Conservation (phyloP, 2,113 vertebrate species). For the Lophura nycthemera region DNA sequence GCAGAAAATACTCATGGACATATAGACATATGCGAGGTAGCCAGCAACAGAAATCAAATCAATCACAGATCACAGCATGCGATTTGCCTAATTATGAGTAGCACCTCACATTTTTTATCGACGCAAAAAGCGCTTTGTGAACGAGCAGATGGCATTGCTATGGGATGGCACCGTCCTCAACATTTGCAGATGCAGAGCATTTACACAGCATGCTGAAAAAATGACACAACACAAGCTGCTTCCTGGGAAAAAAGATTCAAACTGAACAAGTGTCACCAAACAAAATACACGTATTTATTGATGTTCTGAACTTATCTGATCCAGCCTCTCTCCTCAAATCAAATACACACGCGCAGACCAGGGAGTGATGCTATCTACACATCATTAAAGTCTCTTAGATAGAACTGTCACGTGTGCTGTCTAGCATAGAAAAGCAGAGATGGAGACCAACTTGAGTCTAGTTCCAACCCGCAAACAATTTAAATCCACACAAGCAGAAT, state of each 20-base stretch:
- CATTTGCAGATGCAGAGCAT: slow-evolving; percentile 72
- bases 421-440: neutral
- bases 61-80: slow-evolving; percentile 69
- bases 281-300: slow-evolving; percentile 51
- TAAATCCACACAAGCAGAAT: slow-evolving; percentile 65
- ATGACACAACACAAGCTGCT: slow-evolving; percentile 67
- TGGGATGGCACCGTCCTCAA: slow-evolving; percentile 61
- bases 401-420: slow-evolving; percentile 19
- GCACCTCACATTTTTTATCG: slow-evolving; percentile 70
- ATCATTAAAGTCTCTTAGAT: slow-evolving; percentile 20
- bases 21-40: slow-evolving; percentile 27
- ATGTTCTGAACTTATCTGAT: slow-evolving; percentile 60
- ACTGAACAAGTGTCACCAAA: slow-evolving; percentile 64
- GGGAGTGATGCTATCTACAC: slow-evolving; percentile 35
- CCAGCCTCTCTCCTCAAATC: slow-evolving; percentile 47
- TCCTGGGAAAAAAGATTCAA: slow-evolving; percentile 49
- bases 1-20: slow-evolving; percentile 60
- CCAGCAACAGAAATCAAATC: slow-evolving; percentile 54
- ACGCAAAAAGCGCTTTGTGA: slow-evolving; percentile 65
- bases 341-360: neutral
- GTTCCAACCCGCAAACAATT: slow-evolving; percentile 54
- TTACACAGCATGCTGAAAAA: slow-evolving; percentile 62
- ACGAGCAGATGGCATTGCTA: slow-evolving; percentile 73
- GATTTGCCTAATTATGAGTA: slow-evolving; percentile 75
- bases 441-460: slow-evolving; percentile 46